phyloP scores from a whole-genome alignment of 2,113 vertebrate species.

The Agelaius phoeniceus region DNA sequence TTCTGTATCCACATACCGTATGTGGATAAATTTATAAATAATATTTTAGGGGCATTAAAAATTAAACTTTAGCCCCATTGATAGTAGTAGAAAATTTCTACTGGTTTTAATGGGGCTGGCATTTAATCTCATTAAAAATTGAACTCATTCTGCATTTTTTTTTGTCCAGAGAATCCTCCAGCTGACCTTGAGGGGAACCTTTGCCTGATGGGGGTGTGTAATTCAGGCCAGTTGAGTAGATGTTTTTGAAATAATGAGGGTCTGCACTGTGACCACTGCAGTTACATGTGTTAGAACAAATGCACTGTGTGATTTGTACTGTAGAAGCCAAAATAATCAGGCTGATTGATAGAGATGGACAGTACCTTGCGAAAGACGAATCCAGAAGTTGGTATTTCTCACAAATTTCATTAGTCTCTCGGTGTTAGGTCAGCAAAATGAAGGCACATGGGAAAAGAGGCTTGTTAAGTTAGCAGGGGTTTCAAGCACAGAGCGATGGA shows the following conservation, averaged over 20 bases:
- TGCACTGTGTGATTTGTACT: neutral
- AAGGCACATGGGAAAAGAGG: slow-evolving; percentile 16
- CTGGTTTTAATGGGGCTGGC: neutral
- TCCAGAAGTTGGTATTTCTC: neutral
- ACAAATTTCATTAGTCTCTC: neutral
- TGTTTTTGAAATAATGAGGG: neutral
- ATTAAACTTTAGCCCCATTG: neutral
- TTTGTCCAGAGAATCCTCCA: neutral
- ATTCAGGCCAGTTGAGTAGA: neutral
- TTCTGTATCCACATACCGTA: neutral
- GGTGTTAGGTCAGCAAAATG: neutral
- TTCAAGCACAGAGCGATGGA: neutral
- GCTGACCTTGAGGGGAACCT: neutral
- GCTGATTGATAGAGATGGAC: slow-evolving; percentile 9
- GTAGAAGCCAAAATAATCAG: neutral
- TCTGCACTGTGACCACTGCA: neutral
- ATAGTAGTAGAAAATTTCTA: neutral
- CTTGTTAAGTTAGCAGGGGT: neutral
- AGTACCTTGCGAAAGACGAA: neutral
- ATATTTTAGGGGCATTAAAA: neutral
- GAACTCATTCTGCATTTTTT: neutral
- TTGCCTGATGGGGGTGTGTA: neutral
- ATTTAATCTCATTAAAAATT: neutral
- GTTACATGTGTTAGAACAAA: neutral
- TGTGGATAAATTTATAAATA: neutral